Base-by-base conservation (phyloP, 2,888 invertebrate genomes). In the Protodeltote pygarga region DNA sequence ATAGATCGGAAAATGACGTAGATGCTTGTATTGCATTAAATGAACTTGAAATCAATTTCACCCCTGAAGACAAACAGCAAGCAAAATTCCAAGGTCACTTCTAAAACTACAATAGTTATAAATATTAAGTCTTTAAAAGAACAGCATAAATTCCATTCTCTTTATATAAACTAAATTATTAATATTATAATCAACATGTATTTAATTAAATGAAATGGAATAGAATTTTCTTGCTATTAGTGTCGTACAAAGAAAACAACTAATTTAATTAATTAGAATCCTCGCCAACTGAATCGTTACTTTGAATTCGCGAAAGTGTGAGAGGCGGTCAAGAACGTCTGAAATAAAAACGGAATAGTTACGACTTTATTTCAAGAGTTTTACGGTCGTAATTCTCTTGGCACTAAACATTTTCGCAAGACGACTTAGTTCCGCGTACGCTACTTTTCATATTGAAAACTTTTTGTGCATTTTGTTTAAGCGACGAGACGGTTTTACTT, bases 381-480 rank as follows among this genome's bases (percentile, higher is more conserved):
- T 21, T 54, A 59, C 27, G 29, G 46, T 59, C 11, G 21, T 9
- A 27, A 46, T 40, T 59, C 49, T 28, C 49, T 21, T 60, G 45
- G 39, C 23, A 37, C 5, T 11, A 14, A 31, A 49, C 38, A 44
- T 42, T 48, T 27, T 24, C n/a, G 11, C 29, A 28, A 47, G 46
- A 33, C 29, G 29, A 13, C 25, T 35, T 3, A 27, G 46, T 62
- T 54, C 62, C 65, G 61, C 54, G 65, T 46, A 34, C 2, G 32
- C 31, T 32, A 38, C 33, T 32, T 28, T 32, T 46, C 34, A 41
- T 49, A 44, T 54, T 50, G 46, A n/a, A 46, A 14, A 34, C 6
- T 46, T 64, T 58, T 63, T 48, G 33, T 10, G 24, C 25, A 32
- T 10, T 58, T 62, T 44, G 50, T 37, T 27, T 27, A 31, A 39